phyloP scores from a whole-genome alignment of 2,797 vertebrate genomes.

The Vireo griseus region DNA sequence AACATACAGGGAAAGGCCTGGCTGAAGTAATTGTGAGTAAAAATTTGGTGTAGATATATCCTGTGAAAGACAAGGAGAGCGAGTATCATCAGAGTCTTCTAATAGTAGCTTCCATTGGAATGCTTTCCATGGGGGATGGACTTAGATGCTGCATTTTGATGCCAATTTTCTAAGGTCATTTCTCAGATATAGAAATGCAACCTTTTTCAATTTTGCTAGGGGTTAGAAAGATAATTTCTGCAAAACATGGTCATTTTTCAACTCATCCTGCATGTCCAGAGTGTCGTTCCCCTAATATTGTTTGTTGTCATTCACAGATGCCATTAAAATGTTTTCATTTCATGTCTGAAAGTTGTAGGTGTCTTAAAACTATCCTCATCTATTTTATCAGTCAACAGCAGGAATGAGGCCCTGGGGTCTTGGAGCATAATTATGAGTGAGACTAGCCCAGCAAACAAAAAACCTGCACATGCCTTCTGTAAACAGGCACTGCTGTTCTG shows the following conservation, averaged over 20 bases:
- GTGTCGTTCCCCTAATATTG: rapidly evolving
- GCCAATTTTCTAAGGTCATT: neutral
- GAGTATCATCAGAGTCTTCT: neutral
- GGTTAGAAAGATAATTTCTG: neutral
- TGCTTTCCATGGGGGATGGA: neutral
- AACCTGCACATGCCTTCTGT: neutral
- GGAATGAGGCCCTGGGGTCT: neutral
- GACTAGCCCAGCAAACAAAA: neutral
- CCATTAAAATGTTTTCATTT: neutral
- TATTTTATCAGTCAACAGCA: neutral
- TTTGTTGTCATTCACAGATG: neutral
- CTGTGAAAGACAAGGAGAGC: neutral
- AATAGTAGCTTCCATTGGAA: neutral
- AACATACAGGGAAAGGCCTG: neutral
- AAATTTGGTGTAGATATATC: neutral
- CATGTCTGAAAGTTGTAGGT: neutral
- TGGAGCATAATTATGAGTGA: neutral
- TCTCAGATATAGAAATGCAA: neutral
- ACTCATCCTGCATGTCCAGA: neutral
- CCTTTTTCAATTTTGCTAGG: neutral
- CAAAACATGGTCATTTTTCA: neutral
- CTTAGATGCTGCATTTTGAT: neutral
- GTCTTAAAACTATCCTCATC: neutral
- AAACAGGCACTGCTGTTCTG: neutral
- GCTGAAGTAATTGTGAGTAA: neutral